Evolutionary conservation across 2,797 vertebrate species (phyloP), one percentile per base, ranked within the genome.

Genomic region (Cossypha dichroa): DNA sequence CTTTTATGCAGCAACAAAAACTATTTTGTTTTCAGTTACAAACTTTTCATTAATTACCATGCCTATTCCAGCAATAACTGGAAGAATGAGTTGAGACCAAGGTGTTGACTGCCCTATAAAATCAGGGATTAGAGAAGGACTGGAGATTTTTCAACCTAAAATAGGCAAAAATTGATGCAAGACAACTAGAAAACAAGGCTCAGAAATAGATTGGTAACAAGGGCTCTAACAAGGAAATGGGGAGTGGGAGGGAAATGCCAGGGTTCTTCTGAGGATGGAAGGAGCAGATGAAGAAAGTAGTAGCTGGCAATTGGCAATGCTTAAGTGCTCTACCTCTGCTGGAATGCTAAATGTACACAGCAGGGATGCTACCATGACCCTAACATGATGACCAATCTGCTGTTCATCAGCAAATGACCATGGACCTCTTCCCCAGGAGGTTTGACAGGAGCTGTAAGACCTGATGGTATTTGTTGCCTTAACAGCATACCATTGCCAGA

Each of bases 401-500:
- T 31, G 12, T 13, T 76, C n/a, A 59, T 51, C 33, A 73, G 28
- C 19, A 40, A 13, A 3, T 8, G 15, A 48, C 26, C 16, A 18
- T 2, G 9, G 33, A 36, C 4, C 7, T 48, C 19, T 73, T 62
- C 36, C 60, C 8, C 34, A 21, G 19, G 13, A 79, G 15, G 34
- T 34, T 34, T 34, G 34, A 34, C 34, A 34, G 34, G 34, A 34
- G 34, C 34, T 34, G 34, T 34, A 59, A 73, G 14, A 26, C 25
- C 31, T 29, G 8, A 28, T 15, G 25, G 5, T 13, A 10, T 70
- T 70, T 63, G 12, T 28, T 34, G 9, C 13, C 9, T 58, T 79
- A 81, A 22, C 51, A 76, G 9, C 1, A 2, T 14, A 36, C 0
- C 0, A 3, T 8, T 84, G 23, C 14, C 8, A n/a, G 19, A 18